Evolutionary conservation across 2,797 vertebrate species (phyloP), one percentile per base, ranked within the genome.

Genomic region (Harpagifer antarcticus): DNA sequence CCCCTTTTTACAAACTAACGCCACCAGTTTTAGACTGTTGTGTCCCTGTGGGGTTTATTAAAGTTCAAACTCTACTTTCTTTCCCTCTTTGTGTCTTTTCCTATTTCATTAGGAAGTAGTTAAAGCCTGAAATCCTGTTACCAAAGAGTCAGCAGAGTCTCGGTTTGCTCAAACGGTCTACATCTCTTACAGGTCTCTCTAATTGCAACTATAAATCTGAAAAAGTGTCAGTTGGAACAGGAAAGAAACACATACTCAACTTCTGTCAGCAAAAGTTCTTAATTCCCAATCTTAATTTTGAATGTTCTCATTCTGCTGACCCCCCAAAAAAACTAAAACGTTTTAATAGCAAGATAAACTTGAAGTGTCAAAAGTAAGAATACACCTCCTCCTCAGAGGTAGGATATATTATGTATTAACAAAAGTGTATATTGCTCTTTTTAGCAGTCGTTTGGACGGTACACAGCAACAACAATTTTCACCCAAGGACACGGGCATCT

Each of bases 41-140:
- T 43, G 31, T 82, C 76, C 79, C 72, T 61, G 68, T 23, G 68
- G 71, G 75, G 70, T 62, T 77, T 53, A 64, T 84, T 80, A 74
- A 65, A 78, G 68, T 71, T 50, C 50, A 54, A 0, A 54, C 14
- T 42, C 53, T 37, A 37, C 19, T 5, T 42, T 76, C 43, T 23
- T 1, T 47, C 31, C 49, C 9, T 15, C 23, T 33, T 14, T 37
- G 9, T 37, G n/a, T 60, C 72, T 57, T 37, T 56, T 54, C 68
- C 50, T 15, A 0, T 79, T 67, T 78, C 72, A 82, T 84, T 81
- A 83, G 49, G 59, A 74, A 6, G 14, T 1, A 14, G 40, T 67
- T 55, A 33, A 55, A 57, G 54, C 33, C 57, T 55, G 20, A 33
- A 50, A 61, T 56, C 58, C 63, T 20, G 44, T 74, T 57, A 68